phyloP scores from a whole-genome alignment of 2,113 vertebrate genomes.

The Artemisiospiza belli region DNA sequence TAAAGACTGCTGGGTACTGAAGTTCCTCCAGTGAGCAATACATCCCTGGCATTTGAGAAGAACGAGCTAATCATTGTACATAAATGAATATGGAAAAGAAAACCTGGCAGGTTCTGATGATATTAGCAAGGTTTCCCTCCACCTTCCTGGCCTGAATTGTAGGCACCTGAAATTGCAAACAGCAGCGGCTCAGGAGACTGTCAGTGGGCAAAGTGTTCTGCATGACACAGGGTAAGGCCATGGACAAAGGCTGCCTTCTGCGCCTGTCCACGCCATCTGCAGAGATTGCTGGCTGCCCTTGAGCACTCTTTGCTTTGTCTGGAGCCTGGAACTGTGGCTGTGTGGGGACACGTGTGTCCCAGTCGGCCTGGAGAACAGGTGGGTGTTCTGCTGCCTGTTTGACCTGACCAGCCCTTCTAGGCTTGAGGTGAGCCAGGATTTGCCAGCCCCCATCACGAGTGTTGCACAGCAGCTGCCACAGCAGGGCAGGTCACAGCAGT shows the following conservation, averaged over 20 bases:
- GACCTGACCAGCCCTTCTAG: not conserved
- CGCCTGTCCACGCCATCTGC: too few species aligned
- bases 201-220: not conserved
- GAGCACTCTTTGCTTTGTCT: fast-evolving
- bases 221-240: not conserved
- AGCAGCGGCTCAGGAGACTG: not conserved
- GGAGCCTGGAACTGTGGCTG: fast-evolving
- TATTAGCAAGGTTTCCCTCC: slow-evolving; percentile 45
- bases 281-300: not conserved
- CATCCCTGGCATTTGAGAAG: slow-evolving; percentile 81
- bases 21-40: slow-evolving; percentile 80
- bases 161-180: not conserved
- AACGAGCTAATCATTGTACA: slow-evolving; percentile 70
- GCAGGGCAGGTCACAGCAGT: not conserved
- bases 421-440: not conserved
- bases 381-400: not conserved
- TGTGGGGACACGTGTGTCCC: not conserved
- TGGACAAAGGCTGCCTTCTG: not conserved
- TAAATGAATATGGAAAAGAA: slow-evolving; percentile 75
- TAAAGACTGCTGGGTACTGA: slow-evolving; percentile 82
- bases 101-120: slow-evolving; percentile 60
- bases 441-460: not conserved
- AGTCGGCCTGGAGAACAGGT: not conserved
- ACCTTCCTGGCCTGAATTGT: not conserved
- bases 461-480: not conserved